These are phyloP conservation scores for Trachelus tabidus DNA, from an alignment of 2,888 invertebrate species.

Conservation along the genomic window DNA sequence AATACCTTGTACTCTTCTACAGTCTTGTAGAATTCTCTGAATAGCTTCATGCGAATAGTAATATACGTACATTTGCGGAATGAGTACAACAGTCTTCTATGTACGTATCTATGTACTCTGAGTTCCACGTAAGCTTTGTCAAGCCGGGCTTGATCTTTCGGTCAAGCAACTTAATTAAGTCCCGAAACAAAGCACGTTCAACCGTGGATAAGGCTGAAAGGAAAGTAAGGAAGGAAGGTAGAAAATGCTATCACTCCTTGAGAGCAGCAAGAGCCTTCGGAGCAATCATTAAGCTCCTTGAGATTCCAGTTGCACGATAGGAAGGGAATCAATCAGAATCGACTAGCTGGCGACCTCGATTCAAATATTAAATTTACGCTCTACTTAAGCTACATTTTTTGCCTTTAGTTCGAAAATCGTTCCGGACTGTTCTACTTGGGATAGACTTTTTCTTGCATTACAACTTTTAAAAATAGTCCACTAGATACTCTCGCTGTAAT, in stretches of 20 bases:
- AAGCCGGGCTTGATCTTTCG: constrained; percentile 81
- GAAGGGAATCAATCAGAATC: not conserved
- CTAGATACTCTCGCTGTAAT: not conserved
- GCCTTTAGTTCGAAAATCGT: not conserved
- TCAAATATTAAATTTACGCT: not conserved
- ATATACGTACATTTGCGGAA: constrained; percentile 72
- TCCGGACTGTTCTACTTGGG: not conserved
- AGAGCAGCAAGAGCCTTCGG: not conserved
- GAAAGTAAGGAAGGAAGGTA: not conserved
- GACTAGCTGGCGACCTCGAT: not conserved
- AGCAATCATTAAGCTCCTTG: not conserved
- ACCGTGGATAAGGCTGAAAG: constrained; percentile 76
- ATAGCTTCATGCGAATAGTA: not conserved
- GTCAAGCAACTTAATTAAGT: constrained; percentile 72
- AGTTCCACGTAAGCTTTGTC: constrained; percentile 78
- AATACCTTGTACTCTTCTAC: not conserved
- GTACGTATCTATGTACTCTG: constrained; percentile 78
- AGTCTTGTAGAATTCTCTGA: not conserved
- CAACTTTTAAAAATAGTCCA: not conserved
- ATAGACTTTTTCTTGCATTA: not conserved
- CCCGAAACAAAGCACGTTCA: constrained; percentile 82
- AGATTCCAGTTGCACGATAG: not conserved
- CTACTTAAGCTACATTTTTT: not conserved
- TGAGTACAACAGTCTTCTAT: constrained; percentile 77
- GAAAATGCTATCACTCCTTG: not conserved